Conservation (phyloP, 1,140 invertebrate genomes). For the Zaprionus kolodkinae region DNA sequence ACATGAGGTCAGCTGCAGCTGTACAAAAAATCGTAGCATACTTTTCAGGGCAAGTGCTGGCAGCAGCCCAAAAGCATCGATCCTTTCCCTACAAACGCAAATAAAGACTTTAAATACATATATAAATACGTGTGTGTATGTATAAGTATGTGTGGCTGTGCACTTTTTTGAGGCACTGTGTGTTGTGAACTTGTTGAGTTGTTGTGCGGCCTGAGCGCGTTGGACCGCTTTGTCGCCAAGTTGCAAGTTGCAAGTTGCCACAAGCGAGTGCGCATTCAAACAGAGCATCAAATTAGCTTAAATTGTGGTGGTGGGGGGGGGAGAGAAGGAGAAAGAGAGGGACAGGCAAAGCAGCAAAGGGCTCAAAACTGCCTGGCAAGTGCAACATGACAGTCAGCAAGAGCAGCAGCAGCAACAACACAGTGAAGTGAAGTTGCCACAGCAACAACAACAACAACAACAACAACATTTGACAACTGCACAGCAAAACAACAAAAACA, state of each 20-base stretch:
- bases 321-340: background rate
- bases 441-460: conserved; percentile 11
- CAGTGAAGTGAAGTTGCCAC: too few species aligned
- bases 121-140: background rate
- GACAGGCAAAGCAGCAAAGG: background rate
- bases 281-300: conserved; percentile 26
- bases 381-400: conserved; percentile 23
- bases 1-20: too few species aligned
- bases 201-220: background rate
- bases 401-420: background rate
- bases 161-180: background rate
- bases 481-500: too few species aligned
- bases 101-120: background rate
- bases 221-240: background rate
- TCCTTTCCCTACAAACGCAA: background rate
- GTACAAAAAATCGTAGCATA: background rate
- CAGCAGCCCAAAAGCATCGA: background rate
- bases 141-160: background rate
- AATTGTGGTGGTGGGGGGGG: background rate
- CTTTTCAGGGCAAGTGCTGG: background rate
- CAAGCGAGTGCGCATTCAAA: background rate
- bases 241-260: background rate
- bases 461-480: conserved; percentile 13
- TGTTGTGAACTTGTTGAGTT: background rate
- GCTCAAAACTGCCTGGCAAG: conserved; percentile 28